Base-by-base conservation (phyloP, 2,888 invertebrate genomes). In the Brachylomia viminalis region DNA sequence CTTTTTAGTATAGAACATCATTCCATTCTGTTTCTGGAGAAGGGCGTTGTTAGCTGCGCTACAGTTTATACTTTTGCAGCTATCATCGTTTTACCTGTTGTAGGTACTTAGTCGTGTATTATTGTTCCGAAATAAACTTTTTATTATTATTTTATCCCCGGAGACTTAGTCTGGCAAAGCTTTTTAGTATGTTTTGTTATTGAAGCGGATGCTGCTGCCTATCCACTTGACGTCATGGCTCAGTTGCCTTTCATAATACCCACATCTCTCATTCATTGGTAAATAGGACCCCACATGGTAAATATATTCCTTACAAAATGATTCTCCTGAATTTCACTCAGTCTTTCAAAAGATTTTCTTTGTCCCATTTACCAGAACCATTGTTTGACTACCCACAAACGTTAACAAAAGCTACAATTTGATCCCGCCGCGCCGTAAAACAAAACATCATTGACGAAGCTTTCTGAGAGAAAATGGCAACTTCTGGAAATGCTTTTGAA, bases 401-500 rank as follows among this genome's bases (percentile, higher is more conserved):
- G 54, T 30, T 27, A 68, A 80, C 79, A 80, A 80, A 58, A 49
- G 77, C 64, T 30, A 66, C 58, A 83, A 74, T 59, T 59, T 68
- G 79, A 82, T 83, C 70, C 67, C 62, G 27, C 23, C 7, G 15
- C 52, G 27, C 23, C 7, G 15, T 45, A 42, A 64, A 65, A 80
- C 69, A 72, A 72, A 70, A 73, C 81, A 52, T 65, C 56, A 79
- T 72, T 75, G 61, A 79, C 10, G 59, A 17, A 69, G 65, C 79
- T 66, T 75, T 71, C 67, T 38, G 45, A 59, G 59, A 68, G 65
- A 47, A 56, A 67, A 56, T 52, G 17, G 27, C 33, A 47, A 27
- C 33, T 82, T 58, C 67, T 76, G 42, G n/a, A 54, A 71, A 56
- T 23, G 65, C 58, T 73, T 77, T 77, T 78, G 86, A 49, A 75